phyloP scores from a whole-genome alignment of 2,113 vertebrate species.

The Phrynosoma blainvillii region DNA sequence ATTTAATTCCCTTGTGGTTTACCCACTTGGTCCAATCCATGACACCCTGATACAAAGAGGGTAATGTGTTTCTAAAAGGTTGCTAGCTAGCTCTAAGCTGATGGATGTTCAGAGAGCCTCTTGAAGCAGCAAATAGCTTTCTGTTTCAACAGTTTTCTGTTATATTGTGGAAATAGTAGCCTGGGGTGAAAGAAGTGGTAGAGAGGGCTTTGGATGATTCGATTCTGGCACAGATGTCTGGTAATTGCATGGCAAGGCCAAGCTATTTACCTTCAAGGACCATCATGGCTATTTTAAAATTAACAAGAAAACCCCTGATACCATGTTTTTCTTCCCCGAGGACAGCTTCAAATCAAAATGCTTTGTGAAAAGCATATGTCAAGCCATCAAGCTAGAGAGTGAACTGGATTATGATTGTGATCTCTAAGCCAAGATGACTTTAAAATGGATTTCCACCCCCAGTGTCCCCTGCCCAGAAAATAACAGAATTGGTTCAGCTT shows the following conservation, averaged over 20 bases:
- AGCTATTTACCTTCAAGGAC: neutral
- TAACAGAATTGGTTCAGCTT: neutral
- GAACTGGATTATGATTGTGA: neutral
- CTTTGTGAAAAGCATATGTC: neutral
- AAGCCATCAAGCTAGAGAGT: neutral
- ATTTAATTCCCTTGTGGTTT: conserved; percentile 25
- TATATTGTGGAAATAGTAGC: fast-evolving
- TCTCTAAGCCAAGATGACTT: neutral
- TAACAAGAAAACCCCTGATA: neutral
- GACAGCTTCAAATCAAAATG: neutral
- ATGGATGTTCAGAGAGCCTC: fast-evolving
- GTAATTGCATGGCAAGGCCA: neutral
- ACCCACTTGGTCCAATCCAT: conserved; percentile 7
- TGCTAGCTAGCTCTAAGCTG: neutral
- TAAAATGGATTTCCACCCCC: neutral
- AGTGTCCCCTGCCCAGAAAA: neutral
- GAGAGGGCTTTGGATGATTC: fast-evolving
- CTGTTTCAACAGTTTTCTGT: neutral
- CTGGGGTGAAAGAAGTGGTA: neutral
- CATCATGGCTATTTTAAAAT: neutral
- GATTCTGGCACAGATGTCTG: neutral
- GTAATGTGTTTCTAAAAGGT: conserved; percentile 7
- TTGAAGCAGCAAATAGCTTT: neutral
- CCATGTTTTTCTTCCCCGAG: neutral
- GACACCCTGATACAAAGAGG: neutral